Evolutionary conservation across 2,797 vertebrate species (phyloP), one percentile per base, ranked within the genome.

Genomic region (Megalops cyprinoides): DNA sequence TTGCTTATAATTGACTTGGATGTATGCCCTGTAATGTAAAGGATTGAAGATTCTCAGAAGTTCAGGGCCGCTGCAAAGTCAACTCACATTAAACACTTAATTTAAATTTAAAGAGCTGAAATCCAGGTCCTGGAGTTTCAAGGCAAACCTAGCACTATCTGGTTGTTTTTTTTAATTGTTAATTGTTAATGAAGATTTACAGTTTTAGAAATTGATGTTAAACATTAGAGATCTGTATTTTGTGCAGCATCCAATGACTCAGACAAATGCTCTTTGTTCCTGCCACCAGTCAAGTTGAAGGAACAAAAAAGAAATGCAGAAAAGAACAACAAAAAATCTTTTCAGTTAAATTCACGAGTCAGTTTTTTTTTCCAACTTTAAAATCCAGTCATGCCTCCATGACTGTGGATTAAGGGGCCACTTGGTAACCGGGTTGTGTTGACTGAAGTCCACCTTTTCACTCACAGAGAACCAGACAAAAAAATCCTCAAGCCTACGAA

Each of bases 361-460:
- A 88, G 73, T 86, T 85, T 83, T 79, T 83, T 81, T 83, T 85
- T 73, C 44, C 75, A 44, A 84, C 86, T 88, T 90, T 82, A 84
- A 80, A 91, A 87, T 88, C 90, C 82, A 3, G 83, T 90, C 89
- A 90, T 90, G 90, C 77, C 87, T 87, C 80, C 82, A 42, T 78
- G 85, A 89, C 85, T 82, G 79, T 87, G 89, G 91, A 91, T 92
- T 91, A 90, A 84, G 87, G 81, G 86, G 78, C 87, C 81, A 90
- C 88, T 85, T 89, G 88, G 90, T 86, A 84, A 77, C 85, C 80
- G 74, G 76, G 31, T 15, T 75, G 49, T 77, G 25, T 31, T 77
- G 31, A 55, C 28, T 48, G 67, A 44, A 44, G 67, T 23, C 67
- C 39, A n/a, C 67, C 67, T n/a, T n/a, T 71, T 71, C 67, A 44